These are phyloP conservation scores for Cromileptes altivelis DNA, from an alignment of 2,113 vertebrate species.

Conservation along the genomic window DNA sequence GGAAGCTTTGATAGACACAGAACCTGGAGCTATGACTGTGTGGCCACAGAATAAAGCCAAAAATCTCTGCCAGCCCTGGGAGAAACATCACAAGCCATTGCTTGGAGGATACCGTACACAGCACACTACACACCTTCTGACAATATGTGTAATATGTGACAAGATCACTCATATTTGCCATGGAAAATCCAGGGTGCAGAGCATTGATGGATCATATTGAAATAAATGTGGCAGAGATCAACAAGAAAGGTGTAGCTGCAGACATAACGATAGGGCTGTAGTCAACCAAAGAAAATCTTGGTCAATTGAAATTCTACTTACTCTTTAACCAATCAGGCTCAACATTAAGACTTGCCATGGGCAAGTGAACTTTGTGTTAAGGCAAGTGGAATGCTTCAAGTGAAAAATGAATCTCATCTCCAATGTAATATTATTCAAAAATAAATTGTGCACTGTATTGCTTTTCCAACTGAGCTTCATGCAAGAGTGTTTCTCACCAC, in stretches of 20 bases:
- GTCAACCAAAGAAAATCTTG: too few relatives aligned
- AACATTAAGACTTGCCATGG: too few relatives aligned
- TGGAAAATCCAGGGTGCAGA: background rate
- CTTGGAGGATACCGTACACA: conserved; percentile 10
- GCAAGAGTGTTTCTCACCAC: too few relatives aligned
- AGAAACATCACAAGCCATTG: conserved; percentile 25
- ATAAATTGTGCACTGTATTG: too few relatives aligned
- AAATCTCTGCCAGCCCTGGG: conserved; percentile 29
- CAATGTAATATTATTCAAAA: too few relatives aligned
- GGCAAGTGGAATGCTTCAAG: too few relatives aligned
- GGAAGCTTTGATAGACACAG: conserved; percentile 17
- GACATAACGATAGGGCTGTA: background rate
- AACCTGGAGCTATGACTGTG: conserved; percentile 30
- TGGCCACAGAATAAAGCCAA: conserved; percentile 30
- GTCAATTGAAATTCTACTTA: too few relatives aligned
- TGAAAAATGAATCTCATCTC: too few relatives aligned
- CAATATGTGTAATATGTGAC: background rate
- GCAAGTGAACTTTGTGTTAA: too few relatives aligned
- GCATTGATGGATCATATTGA: background rate
- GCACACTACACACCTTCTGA: background rate
- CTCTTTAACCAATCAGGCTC: too few relatives aligned
- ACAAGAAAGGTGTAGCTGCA: background rate
- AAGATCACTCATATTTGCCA: background rate
- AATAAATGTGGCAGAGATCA: background rate
- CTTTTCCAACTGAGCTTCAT: too few relatives aligned